These are phyloP conservation scores for Parnassius mnemosyne DNA, from an alignment of 2,888 invertebrate genomes.

Conservation along the genomic window DNA sequence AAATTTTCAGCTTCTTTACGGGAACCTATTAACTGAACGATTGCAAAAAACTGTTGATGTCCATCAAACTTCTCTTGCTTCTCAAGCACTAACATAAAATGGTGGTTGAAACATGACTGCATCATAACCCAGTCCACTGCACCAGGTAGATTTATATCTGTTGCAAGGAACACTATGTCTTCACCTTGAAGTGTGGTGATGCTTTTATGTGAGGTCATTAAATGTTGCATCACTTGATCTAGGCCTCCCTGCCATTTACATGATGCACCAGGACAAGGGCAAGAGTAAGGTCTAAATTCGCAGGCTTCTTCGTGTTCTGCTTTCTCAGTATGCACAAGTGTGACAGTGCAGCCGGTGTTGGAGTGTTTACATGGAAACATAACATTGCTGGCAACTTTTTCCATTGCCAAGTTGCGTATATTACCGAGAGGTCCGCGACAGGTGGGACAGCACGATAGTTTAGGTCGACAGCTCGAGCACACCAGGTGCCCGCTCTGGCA, in stretches of 20 bases:
- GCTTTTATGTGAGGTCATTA: conserved; percentile 98
- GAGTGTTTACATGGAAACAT: conserved; percentile 99
- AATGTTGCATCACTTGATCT: conserved; percentile 99
- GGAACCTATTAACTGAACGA: conserved; percentile 99
- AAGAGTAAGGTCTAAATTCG: conserved; percentile 98
- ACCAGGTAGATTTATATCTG: conserved; percentile 99
- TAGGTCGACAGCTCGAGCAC: conserved; percentile 98
- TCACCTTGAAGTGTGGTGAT: conserved; percentile 99
- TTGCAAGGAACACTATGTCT: conserved; percentile 99
- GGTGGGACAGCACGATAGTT: conserved; percentile 98
- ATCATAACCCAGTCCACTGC: conserved; percentile 99
- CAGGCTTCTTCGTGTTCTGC: conserved; percentile 99
- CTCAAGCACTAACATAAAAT: conserved; percentile 99
- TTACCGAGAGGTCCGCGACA: conserved; percentile 98
- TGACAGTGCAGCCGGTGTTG: conserved; percentile 95
- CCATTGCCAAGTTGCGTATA: conserved; percentile 99
- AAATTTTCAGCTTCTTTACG: conserved; percentile 99
- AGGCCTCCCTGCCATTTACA: conserved; percentile 99
- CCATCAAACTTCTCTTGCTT: conserved; percentile 99
- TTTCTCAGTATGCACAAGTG: conserved; percentile 97
- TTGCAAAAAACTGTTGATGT: conserved; percentile 97
- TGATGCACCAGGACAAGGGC: conserved; percentile 99
- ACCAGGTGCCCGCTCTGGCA: conserved; percentile 99
- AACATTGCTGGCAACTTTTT: conserved; percentile 98
- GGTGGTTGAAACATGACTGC: conserved; percentile 99